Percentiles rank a stretch among this genome's conserved stretches.
phyloP scores from a whole-genome alignment of 1,140 invertebrate genomes.

The Drosophila subpulchrella region DNA sequence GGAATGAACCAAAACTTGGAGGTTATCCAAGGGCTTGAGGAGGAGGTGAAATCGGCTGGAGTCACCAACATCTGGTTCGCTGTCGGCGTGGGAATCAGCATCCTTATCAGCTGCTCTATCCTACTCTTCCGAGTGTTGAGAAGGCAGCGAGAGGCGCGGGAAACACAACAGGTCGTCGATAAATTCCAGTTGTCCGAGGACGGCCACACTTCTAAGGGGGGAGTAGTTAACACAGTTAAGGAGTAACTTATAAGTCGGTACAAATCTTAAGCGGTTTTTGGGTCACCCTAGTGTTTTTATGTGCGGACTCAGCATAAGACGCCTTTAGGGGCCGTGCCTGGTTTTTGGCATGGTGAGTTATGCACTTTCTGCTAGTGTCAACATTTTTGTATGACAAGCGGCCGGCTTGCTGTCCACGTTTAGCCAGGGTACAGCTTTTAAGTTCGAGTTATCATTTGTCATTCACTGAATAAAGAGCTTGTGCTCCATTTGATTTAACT shows the following conservation, averaged over 20 bases:
- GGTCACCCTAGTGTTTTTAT: background rate
- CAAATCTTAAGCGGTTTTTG: background rate
- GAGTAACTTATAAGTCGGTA: too few relatives aligned
- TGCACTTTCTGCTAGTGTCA: too few relatives aligned
- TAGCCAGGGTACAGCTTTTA: too few relatives aligned
- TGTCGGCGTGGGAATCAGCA: constrained; percentile 3
- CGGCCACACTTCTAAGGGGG: constrained; percentile 8
- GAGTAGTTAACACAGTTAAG: background rate
- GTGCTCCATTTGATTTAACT: too few relatives aligned
- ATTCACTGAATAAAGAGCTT: too few relatives aligned
- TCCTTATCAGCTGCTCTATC: background rate
- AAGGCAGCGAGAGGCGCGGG: background rate
- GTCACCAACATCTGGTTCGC: constrained; percentile 11
- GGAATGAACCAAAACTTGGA: constrained; percentile 12
- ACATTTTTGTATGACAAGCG: too few relatives aligned
- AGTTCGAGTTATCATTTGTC: too few relatives aligned
- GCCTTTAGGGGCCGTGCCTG: too few relatives aligned
- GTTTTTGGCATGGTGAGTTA: too few relatives aligned
- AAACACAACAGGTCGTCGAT: constrained; percentile 1
- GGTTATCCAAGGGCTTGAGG: constrained; percentile 2
- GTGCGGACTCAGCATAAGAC: background rate
- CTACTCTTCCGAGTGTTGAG: background rate
- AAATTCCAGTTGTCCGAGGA: constrained; percentile 15
- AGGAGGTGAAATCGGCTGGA: constrained; percentile 11
- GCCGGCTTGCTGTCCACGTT: too few relatives aligned